Percentiles rank a stretch among this genome's conserved stretches.
Evolutionary conservation across 1,140 invertebrate species (phyloP).

Genomic region (Drosophila leontia): DNA sequence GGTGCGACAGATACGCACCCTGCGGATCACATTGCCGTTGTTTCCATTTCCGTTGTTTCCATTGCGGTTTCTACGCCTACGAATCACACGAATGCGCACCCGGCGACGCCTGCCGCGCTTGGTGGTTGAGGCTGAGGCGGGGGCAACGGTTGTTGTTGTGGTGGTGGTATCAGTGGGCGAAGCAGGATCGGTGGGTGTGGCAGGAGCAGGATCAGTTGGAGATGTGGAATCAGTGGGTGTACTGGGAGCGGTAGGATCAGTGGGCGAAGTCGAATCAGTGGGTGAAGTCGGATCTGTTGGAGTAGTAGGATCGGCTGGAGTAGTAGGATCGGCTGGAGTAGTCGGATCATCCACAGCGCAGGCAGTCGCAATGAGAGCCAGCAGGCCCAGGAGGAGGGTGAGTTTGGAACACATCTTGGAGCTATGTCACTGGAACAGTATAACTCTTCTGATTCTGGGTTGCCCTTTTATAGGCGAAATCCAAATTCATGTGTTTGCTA

Average conservation of each 20-base stretch:
- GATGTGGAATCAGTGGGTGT: not conserved
- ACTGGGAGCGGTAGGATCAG: not conserved
- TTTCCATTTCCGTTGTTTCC: not conserved
- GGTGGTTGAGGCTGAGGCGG: not conserved
- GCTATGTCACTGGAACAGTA: not conserved
- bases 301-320: not conserved
- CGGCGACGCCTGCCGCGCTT: not conserved
- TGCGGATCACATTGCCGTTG: not conserved
- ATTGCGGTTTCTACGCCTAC: not conserved
- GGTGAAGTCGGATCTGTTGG: not conserved
- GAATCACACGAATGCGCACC: not conserved
- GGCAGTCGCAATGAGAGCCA: conserved; percentile 3
- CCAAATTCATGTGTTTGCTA: not conserved
- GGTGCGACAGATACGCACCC: not conserved
- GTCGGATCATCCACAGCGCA: not conserved
- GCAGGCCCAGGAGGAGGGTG: not conserved
- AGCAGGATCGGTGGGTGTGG: not conserved
- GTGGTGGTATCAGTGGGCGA: not conserved
- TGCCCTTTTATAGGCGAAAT: conserved; percentile 11
- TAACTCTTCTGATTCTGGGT: not conserved
- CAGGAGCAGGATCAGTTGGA: not conserved
- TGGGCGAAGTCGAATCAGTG: not conserved
- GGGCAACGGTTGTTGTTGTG: not conserved
- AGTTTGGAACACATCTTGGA: conserved; percentile 18
- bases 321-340: not conserved